Percentiles rank a stretch among this genome's conserved stretches.
Conservation (phyloP, 2,113 vertebrate genomes). For the Cyanocitta stelleri region DNA sequence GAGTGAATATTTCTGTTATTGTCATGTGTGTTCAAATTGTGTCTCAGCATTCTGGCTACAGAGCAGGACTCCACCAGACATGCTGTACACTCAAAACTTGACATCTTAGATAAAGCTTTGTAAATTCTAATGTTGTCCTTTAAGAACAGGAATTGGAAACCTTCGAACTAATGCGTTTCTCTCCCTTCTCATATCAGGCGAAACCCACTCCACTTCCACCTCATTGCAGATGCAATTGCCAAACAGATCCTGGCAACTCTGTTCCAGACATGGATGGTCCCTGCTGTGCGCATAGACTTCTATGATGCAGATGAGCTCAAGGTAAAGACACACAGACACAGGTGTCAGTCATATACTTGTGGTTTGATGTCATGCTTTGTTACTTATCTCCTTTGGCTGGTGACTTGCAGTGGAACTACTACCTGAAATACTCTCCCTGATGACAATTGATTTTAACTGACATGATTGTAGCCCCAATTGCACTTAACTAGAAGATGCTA, state of each 20-base stretch:
- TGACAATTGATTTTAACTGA: not conserved
- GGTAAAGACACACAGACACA: slow-evolving; percentile 65
- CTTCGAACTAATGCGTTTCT: not conserved
- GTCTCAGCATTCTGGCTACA: not conserved
- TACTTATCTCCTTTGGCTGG: not conserved
- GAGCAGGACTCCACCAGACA: not conserved
- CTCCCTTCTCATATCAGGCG: slow-evolving; percentile 71
- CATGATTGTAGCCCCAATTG: not conserved
- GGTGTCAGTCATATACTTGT: not conserved
- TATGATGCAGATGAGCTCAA: slow-evolving; percentile 97
- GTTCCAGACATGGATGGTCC: slow-evolving; percentile 98
- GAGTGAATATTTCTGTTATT: not conserved
- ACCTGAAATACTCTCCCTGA: not conserved
- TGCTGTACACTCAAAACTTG: not conserved
- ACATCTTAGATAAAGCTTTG: not conserved
- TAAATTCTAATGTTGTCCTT: not conserved
- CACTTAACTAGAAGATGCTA: not conserved
- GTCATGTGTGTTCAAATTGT: not conserved
- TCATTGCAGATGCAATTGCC: slow-evolving; percentile 94
- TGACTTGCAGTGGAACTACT: not conserved
- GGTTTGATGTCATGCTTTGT: not conserved
- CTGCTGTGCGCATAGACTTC: slow-evolving; percentile 92
- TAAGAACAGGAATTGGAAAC: not conserved
- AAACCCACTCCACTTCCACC: slow-evolving; percentile 97
- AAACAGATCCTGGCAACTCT: slow-evolving; percentile 93